phyloP scores from a whole-genome alignment of 2,797 vertebrate genomes.

The Sternarchorhynchus goeldii region DNA sequence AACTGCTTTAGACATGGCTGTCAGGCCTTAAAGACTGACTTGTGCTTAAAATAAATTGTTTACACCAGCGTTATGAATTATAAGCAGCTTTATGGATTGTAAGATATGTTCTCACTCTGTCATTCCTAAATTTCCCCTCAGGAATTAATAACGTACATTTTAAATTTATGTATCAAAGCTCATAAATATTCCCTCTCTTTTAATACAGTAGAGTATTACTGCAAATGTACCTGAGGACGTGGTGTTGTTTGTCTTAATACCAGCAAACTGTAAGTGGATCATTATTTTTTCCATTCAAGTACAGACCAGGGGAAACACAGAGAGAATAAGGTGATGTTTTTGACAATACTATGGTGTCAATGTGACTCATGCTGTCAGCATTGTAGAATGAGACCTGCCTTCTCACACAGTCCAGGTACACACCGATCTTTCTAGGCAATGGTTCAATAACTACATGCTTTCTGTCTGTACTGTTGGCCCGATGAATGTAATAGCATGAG shows the following conservation, averaged over 20 bases:
- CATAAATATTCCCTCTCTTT: too few relatives aligned
- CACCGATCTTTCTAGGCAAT: conserved; percentile 50
- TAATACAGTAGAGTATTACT: too few relatives aligned
- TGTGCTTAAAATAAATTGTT: too few relatives aligned
- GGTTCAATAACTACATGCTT: background rate
- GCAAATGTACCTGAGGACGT: background rate
- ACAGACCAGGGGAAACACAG: conserved; percentile 44
- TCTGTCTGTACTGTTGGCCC: background rate
- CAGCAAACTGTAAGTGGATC: conserved; percentile 47
- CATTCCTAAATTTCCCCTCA: too few relatives aligned
- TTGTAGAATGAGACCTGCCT: conserved; percentile 61
- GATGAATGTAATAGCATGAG: conserved; percentile 25
- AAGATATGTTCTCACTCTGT: too few relatives aligned
- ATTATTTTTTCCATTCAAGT: conserved; percentile 37
- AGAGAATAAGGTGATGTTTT: conserved; percentile 18
- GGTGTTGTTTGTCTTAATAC: conserved; percentile 13
- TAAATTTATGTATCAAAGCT: too few relatives aligned
- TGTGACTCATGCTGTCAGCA: conserved; percentile 57
- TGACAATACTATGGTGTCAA: conserved; percentile 23
- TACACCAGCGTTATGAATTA: too few relatives aligned
- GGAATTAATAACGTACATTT: too few relatives aligned
- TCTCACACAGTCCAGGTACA: conserved; percentile 59
- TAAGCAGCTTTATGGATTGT: too few relatives aligned
- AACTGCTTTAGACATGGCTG: too few relatives aligned
- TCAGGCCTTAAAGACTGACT: too few relatives aligned